These are phyloP conservation scores for Serinus canaria DNA, from an alignment of 2,113 vertebrate species.

Conservation along the genomic window DNA sequence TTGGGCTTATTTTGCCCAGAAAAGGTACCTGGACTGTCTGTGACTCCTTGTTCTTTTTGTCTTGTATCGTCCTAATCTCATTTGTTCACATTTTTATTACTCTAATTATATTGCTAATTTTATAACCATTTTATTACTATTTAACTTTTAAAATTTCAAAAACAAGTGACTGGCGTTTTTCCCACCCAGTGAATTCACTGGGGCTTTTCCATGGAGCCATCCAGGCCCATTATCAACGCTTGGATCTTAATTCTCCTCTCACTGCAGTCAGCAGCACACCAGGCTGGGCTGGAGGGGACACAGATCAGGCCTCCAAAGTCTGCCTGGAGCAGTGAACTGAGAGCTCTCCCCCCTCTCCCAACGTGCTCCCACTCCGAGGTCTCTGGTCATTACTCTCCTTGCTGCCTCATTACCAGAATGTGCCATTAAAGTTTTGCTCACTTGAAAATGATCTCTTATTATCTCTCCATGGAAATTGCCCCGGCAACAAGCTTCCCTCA, in stretches of 20 bases:
- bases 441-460: conserved; percentile 74
- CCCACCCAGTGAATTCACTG: neutral
- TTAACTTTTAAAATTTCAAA: too few relatives aligned
- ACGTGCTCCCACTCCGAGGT: neutral
- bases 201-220: neutral
- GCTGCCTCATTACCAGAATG: conserved; percentile 73
- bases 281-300: neutral
- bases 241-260: neutral
- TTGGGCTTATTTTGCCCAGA: too few relatives aligned
- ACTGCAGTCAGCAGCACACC: neutral
- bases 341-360: neutral
- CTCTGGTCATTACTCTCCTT: conserved; percentile 66
- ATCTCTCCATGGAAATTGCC: conserved; percentile 73
- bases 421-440: conserved; percentile 72
- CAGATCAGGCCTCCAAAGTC: neutral
- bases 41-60: too few relatives aligned
- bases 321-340: neutral
- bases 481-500: conserved; percentile 70
- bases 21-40: too few relatives aligned
- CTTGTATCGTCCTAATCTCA: too few relatives aligned
- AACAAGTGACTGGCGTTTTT: too few relatives aligned
- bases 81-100: too few relatives aligned
- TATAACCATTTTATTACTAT: too few relatives aligned
- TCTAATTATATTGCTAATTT: too few relatives aligned
- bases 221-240: neutral